Base-by-base conservation (phyloP, 2,797 vertebrate species). In the Dallia pectoralis region DNA sequence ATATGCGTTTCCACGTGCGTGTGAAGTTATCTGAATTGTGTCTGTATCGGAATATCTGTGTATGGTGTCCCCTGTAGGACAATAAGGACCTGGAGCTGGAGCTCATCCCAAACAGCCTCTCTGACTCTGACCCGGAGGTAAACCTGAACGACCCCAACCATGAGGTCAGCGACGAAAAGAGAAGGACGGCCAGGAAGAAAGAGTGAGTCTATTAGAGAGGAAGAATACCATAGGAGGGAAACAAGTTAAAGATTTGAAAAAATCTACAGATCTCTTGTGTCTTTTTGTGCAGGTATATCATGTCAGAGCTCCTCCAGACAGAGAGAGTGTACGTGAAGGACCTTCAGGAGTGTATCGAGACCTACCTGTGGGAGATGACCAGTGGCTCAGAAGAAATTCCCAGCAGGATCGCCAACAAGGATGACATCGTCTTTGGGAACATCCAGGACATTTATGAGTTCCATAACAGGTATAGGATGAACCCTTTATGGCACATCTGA, bases 391-490 rank as follows among this genome's bases (percentile, higher is more conserved):
- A 98, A 77, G 97, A 98, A 84, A 95, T 98, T 79, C 97, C 97
- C 0, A 25, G 93, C 29, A 97, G 96, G 53, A 97, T 99, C 75
- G 82, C 91, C 75, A 98, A 98, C 88, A 98, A 96, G 82, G 97
- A 99, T 40, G 96, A 98, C 70, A 90, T 96, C 51, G 96, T 99
- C 83, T 99, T 99, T 74, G 97, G 97, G 78, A 99, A 99, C 90
- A 98, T 99, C 86, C 97, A 98, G 90, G 97, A 99, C 89, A 97
- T 99, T 80, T 98, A 97, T 72, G 97, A 99, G 87, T 99, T 99
- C 83, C 97, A 99, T 88, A 99, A 89, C 84, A 32, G 71, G 48
- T 19, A 22, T 56, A 53, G 9, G 7, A 53, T 22, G 11, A n/a
- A 40, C 36, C n/a, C 51, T 53, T 19, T 53, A 53, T 53, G 22